Evolutionary conservation across 2,888 invertebrate species (phyloP).

Genomic region (Volucella inanis): DNA sequence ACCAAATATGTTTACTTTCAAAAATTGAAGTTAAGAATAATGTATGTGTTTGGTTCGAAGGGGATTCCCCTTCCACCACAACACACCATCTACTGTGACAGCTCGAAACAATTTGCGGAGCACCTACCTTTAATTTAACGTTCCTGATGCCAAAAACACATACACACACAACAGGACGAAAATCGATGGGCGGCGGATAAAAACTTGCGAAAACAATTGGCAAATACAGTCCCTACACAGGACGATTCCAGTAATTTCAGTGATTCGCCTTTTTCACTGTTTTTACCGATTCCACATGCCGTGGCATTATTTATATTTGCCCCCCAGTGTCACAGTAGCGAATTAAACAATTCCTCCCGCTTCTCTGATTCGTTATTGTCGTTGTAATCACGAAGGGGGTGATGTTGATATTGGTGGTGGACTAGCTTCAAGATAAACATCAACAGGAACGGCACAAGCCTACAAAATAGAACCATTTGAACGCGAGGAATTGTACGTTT

Average conservation of each 20-base stretch:
- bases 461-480: too few species aligned
- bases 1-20: constrained; percentile 5
- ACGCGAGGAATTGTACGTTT: too few species aligned
- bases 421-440: too few species aligned
- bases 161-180: too few species aligned
- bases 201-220: constrained; percentile 9
- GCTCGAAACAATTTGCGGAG: constrained; percentile 1
- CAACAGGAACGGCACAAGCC: too few species aligned
- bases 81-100: too few species aligned
- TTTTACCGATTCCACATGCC: constrained; percentile 4
- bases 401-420: too few species aligned
- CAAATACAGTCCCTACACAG: constrained; percentile 27
- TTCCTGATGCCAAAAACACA: neutral
- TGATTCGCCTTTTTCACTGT: too few species aligned
- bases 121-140: constrained; percentile 21
- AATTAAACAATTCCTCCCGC: constrained; percentile 11
- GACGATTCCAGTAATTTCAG: neutral
- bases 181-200: too few species aligned
- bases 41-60: neutral
- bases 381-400: too few species aligned
- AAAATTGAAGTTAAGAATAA: constrained; percentile 19
- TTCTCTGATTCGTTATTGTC: neutral
- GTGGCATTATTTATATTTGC: constrained; percentile 28
- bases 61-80: too few species aligned
- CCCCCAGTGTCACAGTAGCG: constrained; percentile 10